phyloP scores from a whole-genome alignment of 2,797 vertebrate species.

The Liasis olivaceus region DNA sequence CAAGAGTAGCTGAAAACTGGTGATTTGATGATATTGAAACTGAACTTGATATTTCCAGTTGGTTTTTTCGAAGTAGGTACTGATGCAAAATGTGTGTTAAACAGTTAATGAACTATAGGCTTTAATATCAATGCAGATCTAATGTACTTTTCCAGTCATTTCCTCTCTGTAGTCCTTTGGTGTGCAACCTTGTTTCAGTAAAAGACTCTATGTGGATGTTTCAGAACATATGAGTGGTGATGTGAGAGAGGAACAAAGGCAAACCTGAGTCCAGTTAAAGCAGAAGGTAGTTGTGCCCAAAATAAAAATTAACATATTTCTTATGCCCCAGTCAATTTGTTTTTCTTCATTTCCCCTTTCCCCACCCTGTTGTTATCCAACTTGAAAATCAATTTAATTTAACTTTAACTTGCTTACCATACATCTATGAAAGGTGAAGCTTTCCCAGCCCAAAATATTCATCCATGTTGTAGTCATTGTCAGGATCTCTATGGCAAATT shows the following conservation, averaged over 20 bases:
- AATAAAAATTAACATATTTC: neutral
- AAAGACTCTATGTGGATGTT: neutral
- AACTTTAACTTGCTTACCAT: neutral
- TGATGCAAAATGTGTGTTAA: conserved; percentile 51
- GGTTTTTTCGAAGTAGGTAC: conserved; percentile 55
- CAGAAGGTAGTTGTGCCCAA: neutral
- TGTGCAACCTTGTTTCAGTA: conserved; percentile 22
- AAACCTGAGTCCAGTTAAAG: neutral
- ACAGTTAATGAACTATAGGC: conserved; percentile 57
- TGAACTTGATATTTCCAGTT: conserved; percentile 51
- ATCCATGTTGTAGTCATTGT: conserved; percentile 11
- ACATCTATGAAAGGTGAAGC: neutral
- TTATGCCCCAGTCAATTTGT: neutral
- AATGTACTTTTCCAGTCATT: conserved; percentile 1
- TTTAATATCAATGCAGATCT: conserved; percentile 45
- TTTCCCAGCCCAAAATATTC: neutral
- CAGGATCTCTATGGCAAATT: conserved; percentile 7
- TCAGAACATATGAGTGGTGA: neutral
- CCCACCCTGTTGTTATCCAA: neutral
- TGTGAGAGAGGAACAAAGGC: neutral
- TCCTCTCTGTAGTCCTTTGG: conserved; percentile 14
- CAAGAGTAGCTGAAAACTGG: conserved; percentile 23
- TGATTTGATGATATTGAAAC: conserved; percentile 31
- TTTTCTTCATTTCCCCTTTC: neutral
- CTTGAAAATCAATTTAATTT: neutral